Evolutionary conservation across 2,888 invertebrate species (phyloP).

Genomic region (Xanthostigma xanthostigma): DNA sequence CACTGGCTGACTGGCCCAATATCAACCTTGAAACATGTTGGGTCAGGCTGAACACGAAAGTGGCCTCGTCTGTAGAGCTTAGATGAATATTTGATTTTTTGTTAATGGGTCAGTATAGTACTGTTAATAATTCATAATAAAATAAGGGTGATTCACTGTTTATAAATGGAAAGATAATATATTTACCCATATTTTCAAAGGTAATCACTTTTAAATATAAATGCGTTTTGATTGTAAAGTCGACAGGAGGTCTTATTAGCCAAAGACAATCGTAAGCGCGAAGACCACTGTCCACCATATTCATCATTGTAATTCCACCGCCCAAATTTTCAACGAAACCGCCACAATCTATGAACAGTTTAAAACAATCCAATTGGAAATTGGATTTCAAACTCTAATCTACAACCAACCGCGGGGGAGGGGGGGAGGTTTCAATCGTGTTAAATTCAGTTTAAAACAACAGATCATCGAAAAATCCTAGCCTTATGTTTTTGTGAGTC

Average conservation of each 20-base stretch:
- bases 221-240: constrained; percentile 48
- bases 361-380: constrained; percentile 8
- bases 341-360: constrained; percentile 39
- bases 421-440: too few relatives aligned
- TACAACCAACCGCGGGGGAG: background rate
- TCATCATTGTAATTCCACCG: constrained; percentile 61
- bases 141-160: too few relatives aligned
- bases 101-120: too few relatives aligned
- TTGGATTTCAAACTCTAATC: constrained; percentile 13
- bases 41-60: too few relatives aligned
- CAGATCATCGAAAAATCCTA: too few relatives aligned
- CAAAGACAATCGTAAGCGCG: constrained; percentile 54
- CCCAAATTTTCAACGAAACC: constrained; percentile 54
- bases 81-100: too few relatives aligned
- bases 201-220: constrained; percentile 43
- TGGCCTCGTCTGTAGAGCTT: too few relatives aligned
- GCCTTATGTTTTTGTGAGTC: too few relatives aligned
- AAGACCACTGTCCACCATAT: constrained; percentile 44
- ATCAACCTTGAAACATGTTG: too few relatives aligned
- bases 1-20: too few relatives aligned
- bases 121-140: too few relatives aligned
- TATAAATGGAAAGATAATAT: background rate
- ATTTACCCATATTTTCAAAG: constrained; percentile 39
- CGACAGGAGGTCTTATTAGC: constrained; percentile 50
- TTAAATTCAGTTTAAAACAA: too few relatives aligned